phyloP scores from a whole-genome alignment of 2,113 vertebrate genomes.

The Aepyceros melampus region DNA sequence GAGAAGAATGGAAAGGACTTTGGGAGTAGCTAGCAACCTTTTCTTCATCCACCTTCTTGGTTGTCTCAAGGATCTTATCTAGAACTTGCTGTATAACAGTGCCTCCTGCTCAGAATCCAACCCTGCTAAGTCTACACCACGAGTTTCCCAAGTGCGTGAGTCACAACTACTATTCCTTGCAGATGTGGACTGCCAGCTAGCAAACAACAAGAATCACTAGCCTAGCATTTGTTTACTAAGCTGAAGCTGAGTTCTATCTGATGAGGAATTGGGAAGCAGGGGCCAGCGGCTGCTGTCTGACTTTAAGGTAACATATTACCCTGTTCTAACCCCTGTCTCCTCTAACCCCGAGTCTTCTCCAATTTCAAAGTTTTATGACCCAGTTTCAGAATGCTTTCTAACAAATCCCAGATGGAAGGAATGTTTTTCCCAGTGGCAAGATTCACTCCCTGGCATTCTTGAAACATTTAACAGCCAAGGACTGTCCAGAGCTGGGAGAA shows the following conservation, averaged over 20 bases:
- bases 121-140: neutral
- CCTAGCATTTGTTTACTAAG: neutral
- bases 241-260: neutral
- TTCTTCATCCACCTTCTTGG: neutral
- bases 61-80: neutral
- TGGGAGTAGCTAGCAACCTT: neutral
- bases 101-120: neutral
- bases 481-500: neutral
- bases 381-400: neutral
- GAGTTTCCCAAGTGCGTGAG: rapidly evolving
- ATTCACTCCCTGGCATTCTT: neutral
- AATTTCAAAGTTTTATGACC: neutral
- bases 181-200: rapidly evolving
- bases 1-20: neutral
- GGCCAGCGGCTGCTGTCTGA: neutral
- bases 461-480: neutral
- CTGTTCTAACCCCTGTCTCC: neutral
- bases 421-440: neutral
- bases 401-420: neutral
- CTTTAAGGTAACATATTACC: neutral
- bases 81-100: rapidly evolving
- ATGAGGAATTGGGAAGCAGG: neutral
- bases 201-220: rapidly evolving
- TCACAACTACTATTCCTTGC: rapidly evolving
- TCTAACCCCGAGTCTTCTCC: neutral